Evolutionary conservation across 2,797 vertebrate species (phyloP).

Genomic region (Pangasius mekongensis): DNA sequence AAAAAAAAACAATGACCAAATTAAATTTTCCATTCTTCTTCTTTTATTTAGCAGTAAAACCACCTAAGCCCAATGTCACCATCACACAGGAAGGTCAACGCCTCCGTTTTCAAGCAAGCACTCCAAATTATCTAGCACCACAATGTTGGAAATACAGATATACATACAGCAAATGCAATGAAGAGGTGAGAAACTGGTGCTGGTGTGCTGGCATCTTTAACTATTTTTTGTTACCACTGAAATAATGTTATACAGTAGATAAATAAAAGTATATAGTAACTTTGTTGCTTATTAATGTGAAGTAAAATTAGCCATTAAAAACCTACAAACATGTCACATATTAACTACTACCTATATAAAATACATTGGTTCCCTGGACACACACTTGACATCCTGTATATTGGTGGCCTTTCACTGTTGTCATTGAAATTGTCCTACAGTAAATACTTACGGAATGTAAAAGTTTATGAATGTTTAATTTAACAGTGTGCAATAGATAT

Average conservation of each 20-base stretch:
- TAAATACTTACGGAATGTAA: not conserved
- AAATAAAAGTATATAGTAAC: too few relatives aligned
- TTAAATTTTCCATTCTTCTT: not conserved
- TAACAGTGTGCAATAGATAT: not conserved
- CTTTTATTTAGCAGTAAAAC: slow-evolving; percentile 3
- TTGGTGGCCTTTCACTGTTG: not conserved
- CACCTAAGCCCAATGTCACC: not conserved
- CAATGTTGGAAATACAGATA: slow-evolving; percentile 19
- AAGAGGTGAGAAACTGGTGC: not conserved
- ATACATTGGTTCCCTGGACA: not conserved
- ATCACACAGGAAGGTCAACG: not conserved
- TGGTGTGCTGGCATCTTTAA: too few relatives aligned
- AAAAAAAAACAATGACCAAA: not conserved
- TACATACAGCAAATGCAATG: slow-evolving; percentile 12
- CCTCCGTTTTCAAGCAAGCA: slow-evolving; percentile 1
- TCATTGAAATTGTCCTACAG: not conserved
- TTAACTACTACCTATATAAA: not conserved
- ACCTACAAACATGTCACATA: not conserved
- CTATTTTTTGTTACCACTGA: too few relatives aligned
- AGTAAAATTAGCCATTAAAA: not conserved
- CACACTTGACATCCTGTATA: not conserved
- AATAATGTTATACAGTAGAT: too few relatives aligned
- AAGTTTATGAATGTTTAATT: not conserved
- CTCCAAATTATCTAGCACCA: not conserved
- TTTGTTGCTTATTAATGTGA: not conserved